Evolutionary conservation across 2,113 vertebrate species (phyloP).

Genomic region (Sardina pilchardus): DNA sequence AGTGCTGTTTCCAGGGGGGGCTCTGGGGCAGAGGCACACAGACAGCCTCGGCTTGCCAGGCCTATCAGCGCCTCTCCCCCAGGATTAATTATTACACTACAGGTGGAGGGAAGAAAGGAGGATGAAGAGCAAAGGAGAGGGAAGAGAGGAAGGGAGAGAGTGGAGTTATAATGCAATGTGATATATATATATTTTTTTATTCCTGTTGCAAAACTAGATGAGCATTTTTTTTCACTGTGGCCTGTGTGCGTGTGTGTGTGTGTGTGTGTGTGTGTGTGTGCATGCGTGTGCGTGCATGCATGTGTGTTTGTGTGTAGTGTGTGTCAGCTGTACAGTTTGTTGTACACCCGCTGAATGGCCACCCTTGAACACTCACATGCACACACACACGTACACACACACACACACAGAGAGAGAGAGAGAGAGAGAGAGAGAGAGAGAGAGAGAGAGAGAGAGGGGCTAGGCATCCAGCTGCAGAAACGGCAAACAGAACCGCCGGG

Average conservation of each 20-base stretch:
- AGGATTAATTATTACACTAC: slow-evolving; percentile 20
- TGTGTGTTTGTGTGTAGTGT: neutral
- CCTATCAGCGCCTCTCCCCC: neutral
- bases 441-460: too few species aligned
- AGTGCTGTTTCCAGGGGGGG: neutral
- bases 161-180: neutral
- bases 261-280: slow-evolving; percentile 16
- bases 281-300: neutral
- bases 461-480: slow-evolving; percentile 25
- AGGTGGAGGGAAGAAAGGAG: neutral
- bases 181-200: slow-evolving; percentile 9
- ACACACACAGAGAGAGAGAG: neutral
- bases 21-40: slow-evolving; percentile 1
- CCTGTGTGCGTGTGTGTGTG: slow-evolving; percentile 22
- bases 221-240: neutral
- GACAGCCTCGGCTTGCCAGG: neutral
- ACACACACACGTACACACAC: neutral
- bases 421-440: neutral
- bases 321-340: neutral
- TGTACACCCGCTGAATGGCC: neutral
- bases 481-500: slow-evolving; percentile 7
- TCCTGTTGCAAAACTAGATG: neutral
- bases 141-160: neutral
- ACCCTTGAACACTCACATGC: neutral
- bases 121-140: neutral